phyloP scores from a whole-genome alignment of 2,113 vertebrate species.

The Tringa solitaria region DNA sequence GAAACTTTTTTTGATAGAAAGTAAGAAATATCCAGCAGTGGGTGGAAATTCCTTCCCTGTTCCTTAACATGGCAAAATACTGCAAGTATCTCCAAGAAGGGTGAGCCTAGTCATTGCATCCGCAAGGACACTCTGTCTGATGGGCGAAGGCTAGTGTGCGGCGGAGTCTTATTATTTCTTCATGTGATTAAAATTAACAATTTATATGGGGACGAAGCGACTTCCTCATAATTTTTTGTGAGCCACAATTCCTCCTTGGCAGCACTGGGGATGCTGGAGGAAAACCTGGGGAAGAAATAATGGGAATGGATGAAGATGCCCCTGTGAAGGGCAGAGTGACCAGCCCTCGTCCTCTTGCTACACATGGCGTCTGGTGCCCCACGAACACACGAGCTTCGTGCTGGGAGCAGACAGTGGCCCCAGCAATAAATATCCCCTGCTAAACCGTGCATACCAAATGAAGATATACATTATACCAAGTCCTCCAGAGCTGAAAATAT shows the following conservation, averaged over 20 bases:
- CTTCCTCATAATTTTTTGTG: background rate
- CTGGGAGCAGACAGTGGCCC: background rate
- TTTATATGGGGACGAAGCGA: background rate
- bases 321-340: background rate
- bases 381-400: fast-evolving
- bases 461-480: background rate
- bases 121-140: background rate
- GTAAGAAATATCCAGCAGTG: background rate
- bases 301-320: background rate
- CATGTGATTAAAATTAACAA: conserved; percentile 39
- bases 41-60: background rate
- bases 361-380: fast-evolving
- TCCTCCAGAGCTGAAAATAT: background rate
- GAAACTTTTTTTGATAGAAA: background rate
- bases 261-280: fast-evolving
- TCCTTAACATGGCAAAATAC: background rate
- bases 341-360: background rate
- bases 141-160: background rate
- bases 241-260: background rate
- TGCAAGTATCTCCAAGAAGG: background rate
- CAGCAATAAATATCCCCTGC: background rate
- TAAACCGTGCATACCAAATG: background rate
- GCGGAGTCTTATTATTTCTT: background rate
- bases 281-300: background rate
- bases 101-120: background rate